Base-by-base conservation (phyloP, 2,888 invertebrate genomes). In the Drosophila gaucha region DNA sequence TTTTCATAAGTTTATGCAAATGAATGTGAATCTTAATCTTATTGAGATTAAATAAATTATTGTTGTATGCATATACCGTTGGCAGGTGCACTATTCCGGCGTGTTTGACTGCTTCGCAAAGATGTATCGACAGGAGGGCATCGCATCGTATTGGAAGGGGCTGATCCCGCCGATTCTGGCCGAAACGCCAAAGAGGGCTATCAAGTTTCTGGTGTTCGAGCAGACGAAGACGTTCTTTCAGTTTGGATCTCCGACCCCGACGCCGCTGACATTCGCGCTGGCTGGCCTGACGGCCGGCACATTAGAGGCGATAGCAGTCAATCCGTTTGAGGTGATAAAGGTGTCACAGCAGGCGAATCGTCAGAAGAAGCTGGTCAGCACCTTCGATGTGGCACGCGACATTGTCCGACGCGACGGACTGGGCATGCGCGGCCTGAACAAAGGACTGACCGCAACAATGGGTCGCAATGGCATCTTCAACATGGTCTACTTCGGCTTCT, bases 281-380 rank as follows among this genome's bases (percentile, higher is more conserved):
- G 97, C 98, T 67, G 98, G 98, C 38, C 92, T 98, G 10, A 95
- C 95, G 59, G 96, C 98, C 43, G 98, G 98, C 47, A 92, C 97
- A 2, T 96, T 98, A n/a, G 98, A 98, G 92, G 97, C 96, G 6
- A 93, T 98, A 68, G 93, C 98, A 55, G 96, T 98, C 0, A 98
- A 98, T 92, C 98, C 98, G 0, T 98, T 98, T 90, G 98, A 98
- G 93, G 97, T 98, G 30, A 97, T 99, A 0, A 99, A 98, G 93
- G 97, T 98, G n/a, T 95, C 95, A 1, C 92, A 97, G 67, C 97
- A 97, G 90, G 94, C 96, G 0, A 95, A 97, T 89, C 94, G 94
- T 58, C 93, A 94, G 1, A 88, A 86, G 67, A 89, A 93, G 94
- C 26, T 93, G 51, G 96, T 96, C 0, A 95, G 95, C 68, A 97